A percentile compares a stretch with the other conserved stretches of the same genome.
Conservation (phyloP, 1,140 invertebrate species). For the Zelostemma sp. region DNA sequence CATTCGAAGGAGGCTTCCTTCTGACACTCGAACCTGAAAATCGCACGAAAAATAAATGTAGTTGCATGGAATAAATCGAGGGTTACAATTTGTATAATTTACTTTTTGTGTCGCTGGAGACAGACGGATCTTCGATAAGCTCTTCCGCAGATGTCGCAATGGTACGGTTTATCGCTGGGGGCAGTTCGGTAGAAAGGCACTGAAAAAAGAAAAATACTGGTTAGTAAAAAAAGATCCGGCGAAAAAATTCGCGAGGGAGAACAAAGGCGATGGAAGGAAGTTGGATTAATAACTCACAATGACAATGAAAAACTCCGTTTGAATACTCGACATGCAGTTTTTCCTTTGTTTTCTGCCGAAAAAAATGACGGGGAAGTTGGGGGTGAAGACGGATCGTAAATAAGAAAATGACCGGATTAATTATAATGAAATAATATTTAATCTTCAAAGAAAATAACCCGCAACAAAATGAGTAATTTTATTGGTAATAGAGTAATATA, state of each 20-base stretch:
- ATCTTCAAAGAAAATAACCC: slow-evolving; percentile 64
- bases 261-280: background rate
- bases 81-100: too few relatives aligned
- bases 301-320: background rate
- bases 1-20: slow-evolving; percentile 64
- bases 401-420: slow-evolving; percentile 5
- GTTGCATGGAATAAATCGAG: too few relatives aligned
- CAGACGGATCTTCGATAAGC: slow-evolving; percentile 59
- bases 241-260: background rate
- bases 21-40: slow-evolving; percentile 66
- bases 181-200: slow-evolving; percentile 28
- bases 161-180: slow-evolving; percentile 39
- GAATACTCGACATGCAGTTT: background rate
- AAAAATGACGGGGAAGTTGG: too few relatives aligned
- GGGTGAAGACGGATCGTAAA: too few relatives aligned
- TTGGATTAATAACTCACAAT: background rate
- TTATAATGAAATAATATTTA: slow-evolving; percentile 43
- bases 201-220: slow-evolving; percentile 40
- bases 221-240: slow-evolving; percentile 17
- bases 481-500: slow-evolving; percentile 53
- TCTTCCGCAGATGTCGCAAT: slow-evolving; percentile 60
- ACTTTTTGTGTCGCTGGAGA: slow-evolving; percentile 61
- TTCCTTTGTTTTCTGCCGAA: too few relatives aligned
- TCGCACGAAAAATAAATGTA: too few relatives aligned
- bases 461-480: slow-evolving; percentile 59